Conservation (phyloP, 1,140 invertebrate genomes). For the Drosophila teissieri region DNA sequence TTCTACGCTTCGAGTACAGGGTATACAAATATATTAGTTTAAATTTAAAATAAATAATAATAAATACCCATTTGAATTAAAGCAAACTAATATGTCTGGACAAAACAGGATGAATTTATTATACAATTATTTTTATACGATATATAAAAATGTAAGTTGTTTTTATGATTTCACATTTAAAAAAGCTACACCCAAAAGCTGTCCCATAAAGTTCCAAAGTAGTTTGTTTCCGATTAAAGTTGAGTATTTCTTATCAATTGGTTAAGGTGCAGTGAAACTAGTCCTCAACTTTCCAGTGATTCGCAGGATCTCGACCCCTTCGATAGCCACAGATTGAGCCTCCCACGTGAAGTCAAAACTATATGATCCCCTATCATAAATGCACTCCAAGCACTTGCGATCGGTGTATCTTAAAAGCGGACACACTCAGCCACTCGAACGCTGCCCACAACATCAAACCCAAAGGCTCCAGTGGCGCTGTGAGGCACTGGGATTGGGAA, state of each 20-base stretch:
- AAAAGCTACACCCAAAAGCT: not conserved
- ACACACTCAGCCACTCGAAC: conserved; percentile 33
- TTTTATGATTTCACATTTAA: not conserved
- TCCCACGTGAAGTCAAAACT: conserved; percentile 29
- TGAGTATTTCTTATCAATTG: not conserved
- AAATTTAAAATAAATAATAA: too few species aligned
- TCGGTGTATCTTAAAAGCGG: conserved; percentile 49
- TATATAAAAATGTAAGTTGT: not conserved
- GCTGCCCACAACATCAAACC: conserved; percentile 31
- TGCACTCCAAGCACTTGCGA: conserved; percentile 52
- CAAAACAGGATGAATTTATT: not conserved
- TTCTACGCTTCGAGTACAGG: too few species aligned
- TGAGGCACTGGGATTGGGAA: not conserved
- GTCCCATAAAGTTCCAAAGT: not conserved
- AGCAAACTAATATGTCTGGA: not conserved
- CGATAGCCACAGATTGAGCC: conserved; percentile 6
- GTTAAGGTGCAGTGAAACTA: conserved; percentile 1
- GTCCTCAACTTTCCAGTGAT: conserved; percentile 17
- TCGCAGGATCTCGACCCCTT: conserved; percentile 9
- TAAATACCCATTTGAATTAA: too few species aligned
- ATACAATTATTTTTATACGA: too few species aligned
- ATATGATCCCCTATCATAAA: conserved; percentile 40
- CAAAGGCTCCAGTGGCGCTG: conserved; percentile 31
- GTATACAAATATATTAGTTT: too few species aligned
- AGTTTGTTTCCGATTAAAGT: not conserved